Base-by-base conservation (phyloP, 2,797 vertebrate genomes). In the Gymnothorax reevesii region DNA sequence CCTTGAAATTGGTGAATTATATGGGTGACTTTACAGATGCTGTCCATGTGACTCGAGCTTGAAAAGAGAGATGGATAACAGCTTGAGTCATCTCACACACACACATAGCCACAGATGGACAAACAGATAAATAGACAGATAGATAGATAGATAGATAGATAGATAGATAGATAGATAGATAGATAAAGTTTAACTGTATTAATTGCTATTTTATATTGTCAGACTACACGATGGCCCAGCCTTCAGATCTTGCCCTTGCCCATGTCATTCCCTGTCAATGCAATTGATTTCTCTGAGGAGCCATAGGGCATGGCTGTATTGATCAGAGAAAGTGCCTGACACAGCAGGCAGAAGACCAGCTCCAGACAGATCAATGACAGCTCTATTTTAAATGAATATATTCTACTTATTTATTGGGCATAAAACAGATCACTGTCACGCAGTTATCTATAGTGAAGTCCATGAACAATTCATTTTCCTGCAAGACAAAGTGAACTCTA, bases 321-420 rank as follows among this genome's bases (percentile, higher is more conserved):
- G 96, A 98, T 96, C 95, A 94, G 94, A 95, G 92, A 97, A 97
- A 97, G 95, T 96, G 96, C 95, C 96, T 98, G 96, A 98, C 95
- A 96, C 95, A 97, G 96, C 96, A 95, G 95, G 92, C 93, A 91
- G 94, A 95, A 94, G 94, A 92, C 93, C 93, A 95, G 95, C 94
- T 96, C 95, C 96, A 98, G 97, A 97, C 95, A 96, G 96, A 98
- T 99, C 97, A 95, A 98, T 98, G 94, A 94, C 92, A 94, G 92
- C 93, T 95, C 95, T 95, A 96, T 97, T 95, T 97, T 93, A 94
- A 96, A 95, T 94, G 90, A 94, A 91, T 95, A 96, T 95, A 95
- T 96, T 96, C 97, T 95, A 94, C 94, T 95, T 97, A 97, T 97
- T 97, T 96, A 96, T 97, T 97, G 93, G 94, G 91, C 92, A 95